Evolutionary conservation across 2,888 invertebrate genomes (phyloP), one percentile per base, ranked within the genome.

Genomic region (Smittia sp.): DNA sequence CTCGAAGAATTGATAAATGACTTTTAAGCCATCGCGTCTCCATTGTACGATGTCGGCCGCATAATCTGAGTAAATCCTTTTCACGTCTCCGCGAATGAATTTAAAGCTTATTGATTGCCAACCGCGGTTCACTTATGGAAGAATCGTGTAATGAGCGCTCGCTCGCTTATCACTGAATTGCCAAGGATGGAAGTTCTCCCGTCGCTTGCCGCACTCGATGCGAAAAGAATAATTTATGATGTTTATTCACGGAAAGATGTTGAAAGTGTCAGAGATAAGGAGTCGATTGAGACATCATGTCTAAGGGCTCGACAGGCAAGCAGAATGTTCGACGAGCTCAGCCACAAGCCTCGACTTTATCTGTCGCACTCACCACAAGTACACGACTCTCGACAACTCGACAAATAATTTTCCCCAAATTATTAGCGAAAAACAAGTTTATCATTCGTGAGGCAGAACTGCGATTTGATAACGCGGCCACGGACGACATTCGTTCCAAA

Each of bases 1-100:
- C 54, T 69, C 32, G n/a, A 32, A 27, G 46, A 69, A 54, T 54
- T 69, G 69, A 69, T 69, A 69, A 69, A 69, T 69, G 41, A 54
- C 22, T 52, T 27, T 69, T 54, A 69, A 54, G 22, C 69, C 54
- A 22, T 32, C 9, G 32, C 3, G 32, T 32, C 32, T 32, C 32
- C 32, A 32, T 32, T 32, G 32, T 32, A 32, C 9, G 13, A 22
- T 3, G 22, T n/a, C 9, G 58, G 58, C 22, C 25, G 63, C 63
- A 63, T 63, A 63, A 63, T 63, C 63, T 62, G 6, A 2, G 4
- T 18, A 52, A 52, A 52, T 52, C 22, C 18, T 58, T 58, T 46
- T 3, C 15, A 15, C 22, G 20, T 58, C 15, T 58, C 58, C 18
- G n/a, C 1, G 58, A 58, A 22, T 58, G 58, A 58, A 58, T 22